phyloP scores from a whole-genome alignment of 1,140 invertebrate genomes.

The Drosophila paulistorum region DNA sequence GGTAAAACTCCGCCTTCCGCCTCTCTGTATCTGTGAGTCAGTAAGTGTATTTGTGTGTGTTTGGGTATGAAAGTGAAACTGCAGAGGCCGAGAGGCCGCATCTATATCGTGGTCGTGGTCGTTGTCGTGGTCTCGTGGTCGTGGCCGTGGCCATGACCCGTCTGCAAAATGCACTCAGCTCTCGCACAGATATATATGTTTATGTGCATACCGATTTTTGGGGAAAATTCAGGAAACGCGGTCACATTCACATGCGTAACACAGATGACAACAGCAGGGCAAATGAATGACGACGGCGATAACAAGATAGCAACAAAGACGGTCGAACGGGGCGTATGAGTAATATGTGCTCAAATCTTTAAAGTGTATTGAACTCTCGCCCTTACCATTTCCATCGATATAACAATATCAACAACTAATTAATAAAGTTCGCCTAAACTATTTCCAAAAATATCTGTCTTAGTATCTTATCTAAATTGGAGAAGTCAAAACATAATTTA shows the following conservation, averaged over 20 bases:
- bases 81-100: constrained; percentile 43
- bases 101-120: constrained; percentile 59
- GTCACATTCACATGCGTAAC: constrained; percentile 59
- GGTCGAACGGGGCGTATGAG: constrained; percentile 37
- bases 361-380: too few relatives aligned
- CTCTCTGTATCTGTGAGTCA: constrained; percentile 28
- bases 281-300: not conserved
- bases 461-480: too few relatives aligned
- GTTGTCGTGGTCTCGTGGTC: constrained; percentile 56
- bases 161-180: constrained; percentile 65
- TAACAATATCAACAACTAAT: too few relatives aligned
- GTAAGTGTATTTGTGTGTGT: constrained; percentile 23
- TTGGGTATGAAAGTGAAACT: constrained; percentile 71
- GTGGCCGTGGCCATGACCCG: constrained; percentile 72
- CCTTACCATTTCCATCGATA: too few relatives aligned
- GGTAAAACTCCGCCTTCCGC: constrained; percentile 22
- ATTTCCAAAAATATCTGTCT: too few relatives aligned
- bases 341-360: constrained; percentile 21
- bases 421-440: too few relatives aligned
- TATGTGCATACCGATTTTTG: constrained; percentile 51
- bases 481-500: too few relatives aligned
- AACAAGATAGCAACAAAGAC: not conserved
- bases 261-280: constrained; percentile 30
- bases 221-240: constrained; percentile 66
- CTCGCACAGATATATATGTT: constrained; percentile 36